These are phyloP conservation scores for Pyrocephalus nanus DNA, from an alignment of 2,797 vertebrate species.

Conservation along the genomic window DNA sequence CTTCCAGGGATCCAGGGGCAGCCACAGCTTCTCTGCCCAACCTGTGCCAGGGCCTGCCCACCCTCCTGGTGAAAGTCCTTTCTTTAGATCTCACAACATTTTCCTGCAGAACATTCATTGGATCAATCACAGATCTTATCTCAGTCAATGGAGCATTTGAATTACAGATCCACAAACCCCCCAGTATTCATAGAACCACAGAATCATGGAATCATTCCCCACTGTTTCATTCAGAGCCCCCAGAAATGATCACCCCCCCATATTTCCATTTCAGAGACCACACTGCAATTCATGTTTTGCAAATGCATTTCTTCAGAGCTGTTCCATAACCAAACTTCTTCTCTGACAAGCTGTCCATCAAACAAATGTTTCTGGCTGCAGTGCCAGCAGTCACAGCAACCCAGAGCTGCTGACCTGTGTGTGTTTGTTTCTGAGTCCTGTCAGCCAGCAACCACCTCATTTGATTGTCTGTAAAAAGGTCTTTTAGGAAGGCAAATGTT, in stretches of 20 bases:
- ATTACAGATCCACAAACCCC: background rate
- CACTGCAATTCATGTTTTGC: background rate
- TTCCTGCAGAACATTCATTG: background rate
- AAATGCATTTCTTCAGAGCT: background rate
- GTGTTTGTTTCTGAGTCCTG: background rate
- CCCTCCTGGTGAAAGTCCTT: background rate
- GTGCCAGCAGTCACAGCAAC: background rate
- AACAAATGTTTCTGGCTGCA: background rate
- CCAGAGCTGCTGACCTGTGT: background rate
- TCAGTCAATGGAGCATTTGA: background rate
- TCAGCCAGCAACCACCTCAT: background rate
- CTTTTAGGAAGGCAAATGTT: background rate
- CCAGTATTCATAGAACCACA: background rate
- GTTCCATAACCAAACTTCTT: background rate
- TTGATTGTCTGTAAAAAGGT: background rate
- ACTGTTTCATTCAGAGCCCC: background rate
- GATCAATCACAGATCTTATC: background rate
- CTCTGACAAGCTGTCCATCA: background rate
- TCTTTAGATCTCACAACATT: background rate
- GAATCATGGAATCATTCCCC: background rate
- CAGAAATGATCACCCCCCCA: background rate
- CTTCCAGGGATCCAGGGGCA: background rate
- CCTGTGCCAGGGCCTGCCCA: background rate
- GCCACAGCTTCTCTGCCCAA: background rate
- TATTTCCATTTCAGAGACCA: background rate